phyloP scores from a whole-genome alignment of 2,888 invertebrate genomes.

The Stratiomys singularior region DNA sequence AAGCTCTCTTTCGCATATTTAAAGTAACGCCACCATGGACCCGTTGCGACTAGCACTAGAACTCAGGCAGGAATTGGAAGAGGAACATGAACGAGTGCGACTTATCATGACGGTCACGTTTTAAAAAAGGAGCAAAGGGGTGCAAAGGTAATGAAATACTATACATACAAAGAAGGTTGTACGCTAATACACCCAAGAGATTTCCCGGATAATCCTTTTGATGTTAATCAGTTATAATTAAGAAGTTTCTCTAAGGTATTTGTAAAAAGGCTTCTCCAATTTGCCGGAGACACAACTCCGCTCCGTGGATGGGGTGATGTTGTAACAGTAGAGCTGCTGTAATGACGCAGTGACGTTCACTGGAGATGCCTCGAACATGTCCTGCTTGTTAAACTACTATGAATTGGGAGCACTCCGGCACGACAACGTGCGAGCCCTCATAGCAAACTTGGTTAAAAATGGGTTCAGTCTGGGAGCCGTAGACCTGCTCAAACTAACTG shows the following conservation, averaged over 20 bases:
- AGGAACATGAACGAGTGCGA: background rate
- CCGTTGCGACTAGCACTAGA: background rate
- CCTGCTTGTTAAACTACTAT: constrained; percentile 32
- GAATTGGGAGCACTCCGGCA: constrained; percentile 5
- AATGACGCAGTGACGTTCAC: background rate
- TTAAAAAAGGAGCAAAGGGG: constrained; percentile 36
- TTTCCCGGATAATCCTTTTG: constrained; percentile 51
- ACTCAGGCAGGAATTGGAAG: background rate
- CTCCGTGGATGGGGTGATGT: background rate
- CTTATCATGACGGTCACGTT: constrained; percentile 50
- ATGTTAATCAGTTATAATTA: constrained; percentile 53
- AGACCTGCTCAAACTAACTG: background rate
- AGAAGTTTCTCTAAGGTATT: constrained; percentile 52
- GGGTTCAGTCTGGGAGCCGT: background rate
- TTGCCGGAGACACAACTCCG: constrained; percentile 44
- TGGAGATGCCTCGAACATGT: constrained; percentile 20
- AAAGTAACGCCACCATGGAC: constrained; percentile 31
- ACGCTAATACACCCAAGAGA: constrained; percentile 46
- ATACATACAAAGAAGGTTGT: constrained; percentile 47
- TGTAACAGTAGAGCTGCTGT: constrained; percentile 14
- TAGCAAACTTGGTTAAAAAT: background rate
- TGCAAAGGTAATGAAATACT: constrained; percentile 36
- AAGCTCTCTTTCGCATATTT: constrained; percentile 49
- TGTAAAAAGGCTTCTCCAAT: constrained; percentile 51
- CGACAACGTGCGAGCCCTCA: background rate